A percentile compares a stretch with the other conserved stretches of the same genome.
phyloP scores from a whole-genome alignment of 1,140 invertebrate genomes.

The Rhagoletis zephyria region DNA sequence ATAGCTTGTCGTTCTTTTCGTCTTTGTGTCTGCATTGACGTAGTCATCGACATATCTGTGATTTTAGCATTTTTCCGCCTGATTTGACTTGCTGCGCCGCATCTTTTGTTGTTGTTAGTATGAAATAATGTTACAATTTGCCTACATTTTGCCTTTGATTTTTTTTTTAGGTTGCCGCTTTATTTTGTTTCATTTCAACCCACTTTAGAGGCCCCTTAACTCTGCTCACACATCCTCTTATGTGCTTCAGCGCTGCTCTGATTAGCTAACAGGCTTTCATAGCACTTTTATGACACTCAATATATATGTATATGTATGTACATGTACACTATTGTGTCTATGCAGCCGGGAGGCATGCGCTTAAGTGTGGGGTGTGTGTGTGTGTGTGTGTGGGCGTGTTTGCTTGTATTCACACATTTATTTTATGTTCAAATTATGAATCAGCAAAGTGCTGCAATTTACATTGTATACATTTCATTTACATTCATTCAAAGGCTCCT shows the following conservation, averaged over 20 bases:
- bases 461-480: constrained; percentile 19
- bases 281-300: neutral
- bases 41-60: neutral
- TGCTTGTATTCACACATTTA: neutral
- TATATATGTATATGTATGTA: neutral
- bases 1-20: constrained; percentile 16
- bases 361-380: neutral
- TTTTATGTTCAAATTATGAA: constrained; percentile 48
- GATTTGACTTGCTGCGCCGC: neutral
- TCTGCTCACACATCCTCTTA: neutral
- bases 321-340: neutral
- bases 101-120: neutral
- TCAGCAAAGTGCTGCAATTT: constrained; percentile 39
- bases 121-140: constrained; percentile 11
- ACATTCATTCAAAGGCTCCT: neutral
- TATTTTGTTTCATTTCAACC: neutral
- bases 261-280: constrained; percentile 11
- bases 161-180: neutral
- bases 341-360: no score
- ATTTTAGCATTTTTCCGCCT: constrained; percentile 53
- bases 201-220: neutral
- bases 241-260: neutral
- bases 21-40: constrained; percentile 2
- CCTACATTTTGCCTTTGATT: neutral
- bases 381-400: neutral